Conservation (phyloP, 2,888 invertebrate species). For the Chaitophorus viminalis region DNA sequence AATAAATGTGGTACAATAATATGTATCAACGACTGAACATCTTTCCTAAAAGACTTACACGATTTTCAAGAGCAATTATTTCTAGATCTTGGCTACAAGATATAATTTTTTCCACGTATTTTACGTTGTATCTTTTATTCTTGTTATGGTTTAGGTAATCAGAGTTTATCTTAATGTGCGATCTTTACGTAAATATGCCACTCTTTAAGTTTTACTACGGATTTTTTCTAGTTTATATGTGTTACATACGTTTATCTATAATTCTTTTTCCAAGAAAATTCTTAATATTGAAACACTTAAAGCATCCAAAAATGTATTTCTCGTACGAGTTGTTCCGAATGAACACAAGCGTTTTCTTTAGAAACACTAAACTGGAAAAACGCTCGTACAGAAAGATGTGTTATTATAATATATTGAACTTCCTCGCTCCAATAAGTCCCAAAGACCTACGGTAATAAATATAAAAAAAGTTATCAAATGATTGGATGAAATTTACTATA, state of each 20-base stretch:
- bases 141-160: not conserved
- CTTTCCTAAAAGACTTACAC: too few relatives aligned
- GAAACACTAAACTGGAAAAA: not conserved
- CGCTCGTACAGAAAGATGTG: not conserved
- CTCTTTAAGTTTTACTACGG: not conserved
- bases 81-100: too few relatives aligned
- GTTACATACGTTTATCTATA: not conserved
- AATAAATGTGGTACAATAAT: too few relatives aligned
- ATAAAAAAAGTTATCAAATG: slow-evolving; percentile 4
- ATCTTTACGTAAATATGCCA: not conserved
- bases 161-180: not conserved
- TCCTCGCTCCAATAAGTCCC: not conserved
- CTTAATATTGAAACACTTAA: slow-evolving; percentile 14
- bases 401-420: not conserved
- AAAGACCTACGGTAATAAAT: not conserved
- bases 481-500: slow-evolving; percentile 5
- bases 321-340: not conserved
- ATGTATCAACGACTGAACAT: too few relatives aligned
- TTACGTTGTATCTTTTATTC: too few relatives aligned
- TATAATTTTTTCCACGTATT: too few relatives aligned
- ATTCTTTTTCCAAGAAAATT: not conserved
- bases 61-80: too few relatives aligned
- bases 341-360: not conserved
- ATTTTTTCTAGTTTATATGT: not conserved
- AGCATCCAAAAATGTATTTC: not conserved